Evolutionary conservation across 2,797 vertebrate species (phyloP).

Genomic region (Aldrovandia affinis): DNA sequence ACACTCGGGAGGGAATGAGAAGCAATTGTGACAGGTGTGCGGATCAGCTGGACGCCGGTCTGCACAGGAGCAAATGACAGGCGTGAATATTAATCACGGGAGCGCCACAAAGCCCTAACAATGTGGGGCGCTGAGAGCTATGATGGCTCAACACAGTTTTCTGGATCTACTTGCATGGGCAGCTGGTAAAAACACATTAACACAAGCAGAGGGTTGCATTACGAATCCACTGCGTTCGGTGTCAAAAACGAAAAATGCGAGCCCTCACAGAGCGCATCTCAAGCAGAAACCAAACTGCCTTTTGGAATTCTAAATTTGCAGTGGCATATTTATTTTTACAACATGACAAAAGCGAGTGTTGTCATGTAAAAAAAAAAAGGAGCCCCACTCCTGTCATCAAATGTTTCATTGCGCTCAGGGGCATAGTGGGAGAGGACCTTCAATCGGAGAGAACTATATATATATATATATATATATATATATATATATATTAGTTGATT

Average conservation of each 20-base stretch:
- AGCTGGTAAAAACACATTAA: slow-evolving; percentile 23
- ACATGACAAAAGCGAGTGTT: too few relatives aligned
- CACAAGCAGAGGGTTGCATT: background rate
- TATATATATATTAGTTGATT: too few relatives aligned
- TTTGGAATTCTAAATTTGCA: too few relatives aligned
- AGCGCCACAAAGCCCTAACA: background rate
- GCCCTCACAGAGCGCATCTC: background rate
- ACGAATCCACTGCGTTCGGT: background rate
- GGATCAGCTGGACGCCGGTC: background rate
- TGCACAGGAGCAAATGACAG: background rate
- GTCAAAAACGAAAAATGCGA: background rate
- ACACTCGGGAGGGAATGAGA: background rate
- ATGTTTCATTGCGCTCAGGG: too few relatives aligned
- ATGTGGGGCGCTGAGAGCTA: background rate
- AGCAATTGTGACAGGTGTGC: background rate
- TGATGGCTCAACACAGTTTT: background rate
- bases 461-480: too few relatives aligned
- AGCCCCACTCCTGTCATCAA: too few relatives aligned
- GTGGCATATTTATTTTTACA: too few relatives aligned
- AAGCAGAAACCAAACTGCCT: too few relatives aligned
- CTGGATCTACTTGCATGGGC: slow-evolving; percentile 14
- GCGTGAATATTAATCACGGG: background rate
- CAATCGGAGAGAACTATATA: too few relatives aligned
- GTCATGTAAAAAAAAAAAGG: too few relatives aligned
- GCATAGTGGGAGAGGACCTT: too few relatives aligned